Conservation (phyloP, 2,113 vertebrate species). For the Chloroceryle aenea region DNA sequence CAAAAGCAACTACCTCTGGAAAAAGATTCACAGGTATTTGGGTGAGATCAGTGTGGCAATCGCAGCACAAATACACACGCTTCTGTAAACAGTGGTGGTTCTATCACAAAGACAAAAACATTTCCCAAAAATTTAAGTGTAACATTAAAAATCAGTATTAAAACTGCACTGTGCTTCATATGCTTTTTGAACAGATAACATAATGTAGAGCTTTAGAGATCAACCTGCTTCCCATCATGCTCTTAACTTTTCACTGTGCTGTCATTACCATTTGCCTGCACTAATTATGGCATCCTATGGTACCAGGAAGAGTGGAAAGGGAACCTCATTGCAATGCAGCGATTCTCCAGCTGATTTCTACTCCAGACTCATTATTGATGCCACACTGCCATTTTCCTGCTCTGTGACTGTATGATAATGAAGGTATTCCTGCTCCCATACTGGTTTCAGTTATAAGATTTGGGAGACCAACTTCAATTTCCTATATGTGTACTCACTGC, state of each 20-base stretch:
- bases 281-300: conserved; percentile 45
- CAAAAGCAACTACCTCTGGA: neutral
- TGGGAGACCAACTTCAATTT: neutral
- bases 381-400: neutral
- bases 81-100: neutral
- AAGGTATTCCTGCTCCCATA: neutral
- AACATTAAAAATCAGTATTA: neutral
- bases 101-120: neutral
- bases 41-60: neutral
- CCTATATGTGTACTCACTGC: neutral
- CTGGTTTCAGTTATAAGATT: neutral
- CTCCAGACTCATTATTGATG: neutral
- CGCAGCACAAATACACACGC: neutral
- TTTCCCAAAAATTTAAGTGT: neutral
- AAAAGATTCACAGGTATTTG: neutral
- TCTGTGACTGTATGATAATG: neutral
- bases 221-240: neutral
- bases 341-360: neutral
- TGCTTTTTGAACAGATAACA: neutral
- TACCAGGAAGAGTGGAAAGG: neutral
- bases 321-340: neutral
- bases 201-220: neutral
- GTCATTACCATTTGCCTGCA: conserved; percentile 24
- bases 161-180: neutral
- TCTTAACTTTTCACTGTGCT: neutral